Percentiles rank a stretch among this genome's conserved stretches.
These are phyloP conservation scores for Megalops cyprinoides DNA, from an alignment of 2,797 vertebrate genomes.

Conservation along the genomic window DNA sequence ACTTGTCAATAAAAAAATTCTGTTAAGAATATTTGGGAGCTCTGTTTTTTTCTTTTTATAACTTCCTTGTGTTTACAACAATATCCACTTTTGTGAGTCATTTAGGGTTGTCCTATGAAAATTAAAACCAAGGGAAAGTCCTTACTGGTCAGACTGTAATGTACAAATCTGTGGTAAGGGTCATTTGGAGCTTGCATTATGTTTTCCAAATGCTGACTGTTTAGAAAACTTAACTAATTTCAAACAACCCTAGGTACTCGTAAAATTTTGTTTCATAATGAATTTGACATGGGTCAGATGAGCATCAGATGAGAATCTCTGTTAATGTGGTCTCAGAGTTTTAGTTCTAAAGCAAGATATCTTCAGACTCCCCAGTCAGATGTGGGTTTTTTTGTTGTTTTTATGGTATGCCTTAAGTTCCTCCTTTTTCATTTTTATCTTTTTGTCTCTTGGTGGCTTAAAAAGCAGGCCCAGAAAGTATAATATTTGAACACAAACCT, in stretches of 20 bases:
- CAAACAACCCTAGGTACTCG: too few relatives aligned
- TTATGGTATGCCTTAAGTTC: neutral
- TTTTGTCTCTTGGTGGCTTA: neutral
- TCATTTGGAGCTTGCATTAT: neutral
- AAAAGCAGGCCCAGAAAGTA: neutral
- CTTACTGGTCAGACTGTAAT: neutral
- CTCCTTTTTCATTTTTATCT: neutral
- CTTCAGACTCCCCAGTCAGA: conserved; percentile 30
- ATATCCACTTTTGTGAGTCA: neutral
- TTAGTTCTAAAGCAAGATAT: neutral
- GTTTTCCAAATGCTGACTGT: too few relatives aligned
- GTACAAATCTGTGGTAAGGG: neutral
- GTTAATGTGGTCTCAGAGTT: neutral
- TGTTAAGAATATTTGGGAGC: conserved; percentile 37
- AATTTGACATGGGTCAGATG: neutral
- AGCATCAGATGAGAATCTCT: neutral
- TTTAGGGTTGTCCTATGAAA: neutral
- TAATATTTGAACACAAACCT: neutral
- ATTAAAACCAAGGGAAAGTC: neutral
- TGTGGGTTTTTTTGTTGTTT: conserved; percentile 3
- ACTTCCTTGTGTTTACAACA: neutral
- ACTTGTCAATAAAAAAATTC: conserved; percentile 74
- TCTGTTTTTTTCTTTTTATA: neutral
- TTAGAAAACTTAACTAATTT: too few relatives aligned
- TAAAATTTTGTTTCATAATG: neutral